phyloP scores from a whole-genome alignment of 2,113 vertebrate genomes.

The Macrotus californicus region DNA sequence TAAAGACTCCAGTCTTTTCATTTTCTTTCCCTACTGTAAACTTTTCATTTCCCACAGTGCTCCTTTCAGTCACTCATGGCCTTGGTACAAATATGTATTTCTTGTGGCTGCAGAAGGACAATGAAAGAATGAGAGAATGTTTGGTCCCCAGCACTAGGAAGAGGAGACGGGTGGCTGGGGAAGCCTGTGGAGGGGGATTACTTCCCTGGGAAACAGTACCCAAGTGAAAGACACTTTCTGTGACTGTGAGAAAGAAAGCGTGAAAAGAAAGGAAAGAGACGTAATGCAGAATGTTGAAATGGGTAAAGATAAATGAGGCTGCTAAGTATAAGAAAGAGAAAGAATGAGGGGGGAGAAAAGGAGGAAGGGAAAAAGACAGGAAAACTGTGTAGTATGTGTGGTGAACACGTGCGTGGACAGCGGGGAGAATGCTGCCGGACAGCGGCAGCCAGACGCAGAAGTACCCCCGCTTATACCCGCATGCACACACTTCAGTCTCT shows the following conservation, averaged over 20 bases:
- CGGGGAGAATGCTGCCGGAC: background rate
- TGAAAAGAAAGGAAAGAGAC: background rate
- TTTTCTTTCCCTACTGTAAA: background rate
- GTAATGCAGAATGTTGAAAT: background rate
- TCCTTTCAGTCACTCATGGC: background rate
- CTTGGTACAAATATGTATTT: background rate
- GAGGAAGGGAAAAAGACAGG: fast-evolving
- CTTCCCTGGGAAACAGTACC: background rate
- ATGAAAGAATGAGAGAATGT: background rate
- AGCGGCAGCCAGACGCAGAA: background rate
- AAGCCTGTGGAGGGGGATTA: background rate
- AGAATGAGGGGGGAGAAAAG: background rate
- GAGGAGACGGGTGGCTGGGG: background rate
- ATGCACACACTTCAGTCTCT: background rate
- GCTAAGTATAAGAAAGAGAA: background rate
- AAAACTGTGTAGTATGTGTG: background rate
- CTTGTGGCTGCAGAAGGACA: background rate
- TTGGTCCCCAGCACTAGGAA: too few species aligned
- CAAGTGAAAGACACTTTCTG: background rate
- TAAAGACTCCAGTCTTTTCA: background rate
- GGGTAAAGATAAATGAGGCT: background rate
- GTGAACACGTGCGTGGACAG: too few species aligned
- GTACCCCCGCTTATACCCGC: background rate
- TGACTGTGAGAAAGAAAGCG: background rate
- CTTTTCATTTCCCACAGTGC: background rate